Base-by-base conservation (phyloP, 2,888 invertebrate genomes). In the Rotaria macrura region DNA sequence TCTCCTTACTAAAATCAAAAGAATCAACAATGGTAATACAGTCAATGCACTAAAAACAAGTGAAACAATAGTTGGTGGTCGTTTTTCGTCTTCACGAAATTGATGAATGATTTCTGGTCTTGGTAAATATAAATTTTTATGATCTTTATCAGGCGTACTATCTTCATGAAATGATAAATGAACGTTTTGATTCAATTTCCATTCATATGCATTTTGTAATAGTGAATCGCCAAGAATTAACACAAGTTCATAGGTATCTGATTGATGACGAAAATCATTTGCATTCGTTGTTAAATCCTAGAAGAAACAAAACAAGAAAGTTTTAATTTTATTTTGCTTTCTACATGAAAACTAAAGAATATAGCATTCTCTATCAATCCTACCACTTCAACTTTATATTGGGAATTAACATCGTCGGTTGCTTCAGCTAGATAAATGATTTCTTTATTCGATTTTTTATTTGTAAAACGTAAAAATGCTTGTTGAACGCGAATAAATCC, bases 361-460 rank as follows among this genome's bases (percentile, higher is more conserved):
- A 79, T 10, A 79, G 12, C 25, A 0, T 1, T 40, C 43, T 43
- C 2, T 23, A n/a, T n/a, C n/a, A 10, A 43, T n/a, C 79, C 40
- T 79, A 79, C 79, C 29, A 86, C 65, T 74, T 86, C 86, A 57
- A 74, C 86, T 43, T 84, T 72, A 54, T 86, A 86, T 79, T 89
- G 88, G 10, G 88, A 88, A 29, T 89, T 89, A 43, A 1, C n/a
- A 85, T 89, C 86, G 87, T 89, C 87, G 89, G 96, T 96, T 9
- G 94, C 94, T 90, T 97, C 97, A 1, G 97, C 95, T 9, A 98
- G 95, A 90, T 96, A 97, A 88, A 96, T 94, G 84, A 96, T 94
- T 92, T 98, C 98, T 87, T 94, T 93, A n/a, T 93, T 92, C 0
- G 92, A 92, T 84, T 90, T 89, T 29, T 92, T 91, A 88, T 94